Percentiles rank a stretch among this genome's conserved stretches.
Evolutionary conservation across 2,888 invertebrate genomes (phyloP).

Genomic region (Cheilosia scutellata): DNA sequence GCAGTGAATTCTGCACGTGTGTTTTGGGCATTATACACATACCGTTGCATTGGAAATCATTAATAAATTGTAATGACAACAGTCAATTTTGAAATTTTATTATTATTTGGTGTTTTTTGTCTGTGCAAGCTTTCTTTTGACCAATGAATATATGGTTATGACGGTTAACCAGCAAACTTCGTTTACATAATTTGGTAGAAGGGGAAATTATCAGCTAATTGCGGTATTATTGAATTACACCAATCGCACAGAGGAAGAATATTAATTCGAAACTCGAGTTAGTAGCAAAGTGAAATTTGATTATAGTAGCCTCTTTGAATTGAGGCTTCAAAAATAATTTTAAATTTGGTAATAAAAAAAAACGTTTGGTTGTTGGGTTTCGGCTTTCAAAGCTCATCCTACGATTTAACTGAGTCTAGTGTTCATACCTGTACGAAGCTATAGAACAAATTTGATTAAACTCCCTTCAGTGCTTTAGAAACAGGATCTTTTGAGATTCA

Average conservation of each 20-base stretch:
- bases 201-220: neutral
- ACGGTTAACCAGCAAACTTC: neutral
- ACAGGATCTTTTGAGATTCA: too few relatives aligned
- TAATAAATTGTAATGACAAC: slow-evolving; percentile 35
- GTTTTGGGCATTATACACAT: too few relatives aligned
- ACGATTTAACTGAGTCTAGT: too few relatives aligned
- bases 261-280: neutral
- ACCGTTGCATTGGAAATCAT: slow-evolving; percentile 14
- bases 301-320: neutral
- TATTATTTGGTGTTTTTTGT: slow-evolving; percentile 9
- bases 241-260: neutral
- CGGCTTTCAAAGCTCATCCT: too few relatives aligned
- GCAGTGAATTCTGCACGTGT: too few relatives aligned
- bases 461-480: too few relatives aligned
- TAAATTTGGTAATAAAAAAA: too few relatives aligned
- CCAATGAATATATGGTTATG: neutral
- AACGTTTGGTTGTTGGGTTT: neutral
- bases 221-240: neutral
- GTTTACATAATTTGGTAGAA: slow-evolving; percentile 11
- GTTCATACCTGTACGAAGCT: too few relatives aligned
- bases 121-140: slow-evolving; percentile 40
- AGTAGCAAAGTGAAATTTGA: neutral
- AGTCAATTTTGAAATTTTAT: slow-evolving; percentile 22
- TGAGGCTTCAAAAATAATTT: too few relatives aligned
- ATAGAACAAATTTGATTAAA: too few relatives aligned